Base-by-base conservation (phyloP, 2,797 vertebrate species). In the Acipenser transmontanus region DNA sequence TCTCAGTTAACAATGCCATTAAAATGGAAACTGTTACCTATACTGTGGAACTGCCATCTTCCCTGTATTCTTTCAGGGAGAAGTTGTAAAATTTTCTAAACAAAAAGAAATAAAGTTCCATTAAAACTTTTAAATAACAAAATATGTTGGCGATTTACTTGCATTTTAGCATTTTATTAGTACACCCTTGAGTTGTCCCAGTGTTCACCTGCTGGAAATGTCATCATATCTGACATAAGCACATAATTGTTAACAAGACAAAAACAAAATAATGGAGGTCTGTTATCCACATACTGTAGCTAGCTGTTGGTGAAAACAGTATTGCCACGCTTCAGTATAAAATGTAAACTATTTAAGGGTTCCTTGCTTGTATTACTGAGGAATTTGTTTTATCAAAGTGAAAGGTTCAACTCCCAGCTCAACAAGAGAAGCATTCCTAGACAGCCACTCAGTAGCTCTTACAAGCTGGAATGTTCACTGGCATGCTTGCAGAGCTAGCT, bases 21-120 rank as follows among this genome's bases (percentile, higher is more conserved):
- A 8, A n/a, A 8, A 60, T 8, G 11, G 2, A 62, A 61, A 47
- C 74, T 71, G 79, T 87, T 86, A 99, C 97, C 95, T 70, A 98
- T 99, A 87, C 97, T 98, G 90, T 99, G 97, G 89, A 98, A 99
- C 78, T 99, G 97, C 97, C 96, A 99, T 80, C 96, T 87, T 68
- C 92, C 92, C 79, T 98, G 95, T 84, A 99, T 97, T 80, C 93
- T 91, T 84, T 99, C 97, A 7, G 97, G 97, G 78, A 99, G 91
- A 69, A 98, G 94, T 74, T 99, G 96, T 70, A 99, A 89, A 78
- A 99, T 98, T 98, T 99, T 99, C 97, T 99, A 70, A 20, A n/a
- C 56, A 5, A 6, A 70, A 57, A 50, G 34, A 17, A 63, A 72
- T 12, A 60, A 71, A 20, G 34, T 34, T 34, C 34, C 34, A 34